Conservation (phyloP, 1,140 invertebrate species). For the Drosophila miranda region DNA sequence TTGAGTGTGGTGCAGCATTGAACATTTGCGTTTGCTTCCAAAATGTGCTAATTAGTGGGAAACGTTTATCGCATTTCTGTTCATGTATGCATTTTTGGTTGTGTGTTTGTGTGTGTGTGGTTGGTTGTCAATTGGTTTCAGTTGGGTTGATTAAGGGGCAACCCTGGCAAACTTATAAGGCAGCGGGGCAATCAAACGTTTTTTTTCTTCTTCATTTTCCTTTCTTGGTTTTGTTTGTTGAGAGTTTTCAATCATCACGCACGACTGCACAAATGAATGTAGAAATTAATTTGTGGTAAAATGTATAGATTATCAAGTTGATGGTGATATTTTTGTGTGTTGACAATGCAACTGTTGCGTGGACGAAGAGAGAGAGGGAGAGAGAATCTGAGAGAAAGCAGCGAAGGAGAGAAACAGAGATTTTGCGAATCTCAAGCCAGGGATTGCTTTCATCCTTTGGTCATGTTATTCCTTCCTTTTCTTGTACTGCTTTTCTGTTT, state of each 20-base stretch:
- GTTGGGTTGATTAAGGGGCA: constrained; percentile 57
- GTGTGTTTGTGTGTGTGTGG: constrained; percentile 9
- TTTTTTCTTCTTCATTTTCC: no score
- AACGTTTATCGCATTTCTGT: constrained; percentile 59
- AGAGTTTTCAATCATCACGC: constrained; percentile 34
- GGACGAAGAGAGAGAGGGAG: no score
- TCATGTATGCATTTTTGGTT: background rate
- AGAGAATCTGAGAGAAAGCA: no score
- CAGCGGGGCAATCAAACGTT: background rate
- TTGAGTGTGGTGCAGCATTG: constrained; percentile 29
- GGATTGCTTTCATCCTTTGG: no score
- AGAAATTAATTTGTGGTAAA: no score
- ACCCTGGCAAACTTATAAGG: constrained; percentile 27
- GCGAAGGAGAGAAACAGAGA: no score
- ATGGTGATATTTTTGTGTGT: no score
- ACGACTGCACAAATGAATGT: background rate
- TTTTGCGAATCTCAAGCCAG: no score
- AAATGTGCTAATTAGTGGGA: constrained; percentile 72
- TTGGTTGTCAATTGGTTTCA: constrained; percentile 47
- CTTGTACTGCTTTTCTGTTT: no score
- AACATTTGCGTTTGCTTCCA: constrained; percentile 38
- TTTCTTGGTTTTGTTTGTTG: constrained; percentile 17
- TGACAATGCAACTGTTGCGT: no score
- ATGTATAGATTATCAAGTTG: no score
- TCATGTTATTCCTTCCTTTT: no score